phyloP scores from a whole-genome alignment of 2,888 invertebrate genomes.

The Furcula furcula region DNA sequence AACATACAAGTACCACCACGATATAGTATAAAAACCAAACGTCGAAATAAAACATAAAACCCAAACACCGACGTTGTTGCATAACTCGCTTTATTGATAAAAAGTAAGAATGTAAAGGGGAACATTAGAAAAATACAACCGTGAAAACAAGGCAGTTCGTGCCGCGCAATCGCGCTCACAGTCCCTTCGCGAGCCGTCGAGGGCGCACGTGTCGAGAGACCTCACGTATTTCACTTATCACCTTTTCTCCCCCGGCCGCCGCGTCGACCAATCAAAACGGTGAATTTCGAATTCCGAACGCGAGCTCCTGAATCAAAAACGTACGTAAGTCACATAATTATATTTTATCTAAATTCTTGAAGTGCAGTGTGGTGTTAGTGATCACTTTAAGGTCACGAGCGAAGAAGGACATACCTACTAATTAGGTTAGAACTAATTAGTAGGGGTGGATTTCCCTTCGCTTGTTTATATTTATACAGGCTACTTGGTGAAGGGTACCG shows the following conservation, averaged over 20 bases:
- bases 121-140: neutral
- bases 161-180: conserved; percentile 42
- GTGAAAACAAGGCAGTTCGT: conserved; percentile 15
- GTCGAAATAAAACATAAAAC: neutral
- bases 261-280: conserved; percentile 30
- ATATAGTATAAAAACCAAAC: too few relatives aligned
- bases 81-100: conserved; percentile 1
- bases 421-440: conserved; percentile 75
- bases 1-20: too few relatives aligned
- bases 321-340: conserved; percentile 29
- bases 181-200: conserved; percentile 42
- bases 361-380: conserved; percentile 4
- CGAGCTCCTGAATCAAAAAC: conserved; percentile 12
- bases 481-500: conserved; percentile 23
- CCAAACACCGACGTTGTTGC: neutral
- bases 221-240: conserved; percentile 17
- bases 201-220: conserved; percentile 44
- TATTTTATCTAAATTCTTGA: conserved; percentile 4
- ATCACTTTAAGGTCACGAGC: conserved; percentile 34
- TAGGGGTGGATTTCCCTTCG: conserved; percentile 43
- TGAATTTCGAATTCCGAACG: conserved; percentile 41
- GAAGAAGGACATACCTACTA: conserved; percentile 48
- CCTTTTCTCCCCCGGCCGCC: conserved; percentile 26
- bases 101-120: neutral
- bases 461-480: conserved; percentile 45